phyloP scores from a whole-genome alignment of 2,113 vertebrate species.

The Elephas maximus region DNA sequence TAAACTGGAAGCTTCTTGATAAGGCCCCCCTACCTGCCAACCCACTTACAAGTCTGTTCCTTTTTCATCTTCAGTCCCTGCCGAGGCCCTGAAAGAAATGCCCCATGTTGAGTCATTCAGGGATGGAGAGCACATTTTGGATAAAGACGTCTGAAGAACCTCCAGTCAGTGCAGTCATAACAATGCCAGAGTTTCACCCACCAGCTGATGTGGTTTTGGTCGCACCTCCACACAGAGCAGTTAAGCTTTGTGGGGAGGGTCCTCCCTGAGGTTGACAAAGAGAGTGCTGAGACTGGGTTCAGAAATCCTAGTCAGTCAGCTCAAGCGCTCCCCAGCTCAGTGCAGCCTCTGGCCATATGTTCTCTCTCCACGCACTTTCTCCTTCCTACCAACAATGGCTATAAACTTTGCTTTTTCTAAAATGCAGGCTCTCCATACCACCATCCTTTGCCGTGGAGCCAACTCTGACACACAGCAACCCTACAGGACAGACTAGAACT shows the following conservation, averaged over 20 bases:
- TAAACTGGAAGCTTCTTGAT: neutral
- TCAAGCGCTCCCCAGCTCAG: neutral
- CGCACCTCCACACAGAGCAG: neutral
- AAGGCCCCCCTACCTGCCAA: fast-evolving
- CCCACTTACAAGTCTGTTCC: no score
- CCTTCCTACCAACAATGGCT: neutral
- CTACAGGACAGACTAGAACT: no score
- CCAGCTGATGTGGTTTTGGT: neutral
- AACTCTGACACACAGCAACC: no score
- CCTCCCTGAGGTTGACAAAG: neutral
- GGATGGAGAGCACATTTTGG: neutral
- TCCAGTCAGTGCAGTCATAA: neutral
- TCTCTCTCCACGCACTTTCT: neutral
- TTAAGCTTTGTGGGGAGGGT: neutral
- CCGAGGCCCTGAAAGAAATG: neutral
- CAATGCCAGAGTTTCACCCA: neutral
- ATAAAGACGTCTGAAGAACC: neutral
- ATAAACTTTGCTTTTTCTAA: neutral
- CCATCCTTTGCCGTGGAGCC: no score
- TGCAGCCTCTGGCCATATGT: no score
- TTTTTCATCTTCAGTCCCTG: neutral
- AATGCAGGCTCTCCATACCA: fast-evolving
- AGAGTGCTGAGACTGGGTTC: neutral
- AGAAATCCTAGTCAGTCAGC: neutral
- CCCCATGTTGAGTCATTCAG: neutral